Evolutionary conservation across 2,888 invertebrate species (phyloP), one percentile per base, ranked within the genome.

Genomic region (Netelia inedita): DNA sequence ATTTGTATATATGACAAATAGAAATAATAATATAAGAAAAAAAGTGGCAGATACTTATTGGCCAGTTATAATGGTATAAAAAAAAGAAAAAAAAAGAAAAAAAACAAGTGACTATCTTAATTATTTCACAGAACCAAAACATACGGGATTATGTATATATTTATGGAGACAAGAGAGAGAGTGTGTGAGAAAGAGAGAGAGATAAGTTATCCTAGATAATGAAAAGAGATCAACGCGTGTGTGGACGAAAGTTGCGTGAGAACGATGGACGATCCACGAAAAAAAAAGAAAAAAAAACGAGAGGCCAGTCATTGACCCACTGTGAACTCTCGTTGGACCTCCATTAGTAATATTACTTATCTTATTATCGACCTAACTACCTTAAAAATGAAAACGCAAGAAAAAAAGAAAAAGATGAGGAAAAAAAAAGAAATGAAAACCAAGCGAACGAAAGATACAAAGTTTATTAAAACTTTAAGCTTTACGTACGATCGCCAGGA

Each of bases 1-100:
- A 95, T 95, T 95, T 95, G 95, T 95, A 95, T 94, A 95, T 95
- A 95, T 90, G 94, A 94, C 95, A 95, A 95, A 95, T 94, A 95
- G 95, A 95, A 35, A 95, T 95, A 95, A 94, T 95, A 95, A 94
- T 95, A 94, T 94, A 92, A 92, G 91, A 91, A 95, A 95, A 95
- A 78, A 74, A 85, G 95, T 95, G 95, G 95, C 95, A 94, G 95
- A 95, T 95, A 95, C 95, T 95, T 95, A 95, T 95, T 94, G 96
- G 96, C 96, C 96, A 96, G 96, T 96, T 96, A 91, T 91, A 88
- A 91, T 90, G 89, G 90, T 89, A 88, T 82, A 81, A 86, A 76
- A 75, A 61, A 82, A 81, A 85, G 71, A 82, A 74, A 71, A 79
- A 85, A 79, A 55, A 74, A 65, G 43, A 68, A 75, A 74, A 72